Conservation (phyloP, 2,113 vertebrate species). For the rat (Rattus norvegicus) region GRCr8 NC_086039.1:57533001-57533500, state of each 20-base stretch:
- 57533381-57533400: slow-evolving; percentile 12
- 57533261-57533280: slow-evolving; percentile 48
- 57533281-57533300: slow-evolving; percentile 10
- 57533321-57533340: background rate
- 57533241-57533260: slow-evolving; percentile 31
- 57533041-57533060: too few species aligned
- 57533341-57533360: slow-evolving; percentile 25
- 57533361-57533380: slow-evolving; percentile 49
- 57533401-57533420: slow-evolving; percentile 47
- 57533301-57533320: background rate
- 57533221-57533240: background rate
- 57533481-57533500: background rate
- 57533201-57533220: background rate
- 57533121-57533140: too few species aligned
- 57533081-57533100: too few species aligned
- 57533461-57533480: background rate
- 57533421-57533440: slow-evolving; percentile 53
- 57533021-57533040: too few species aligned
- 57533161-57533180: too few species aligned
- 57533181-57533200: background rate
- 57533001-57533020: too few species aligned
- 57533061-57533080: too few species aligned
- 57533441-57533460: background rate
- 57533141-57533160: too few species aligned
- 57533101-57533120: too few species aligned